These are phyloP conservation scores for Clivina fossor DNA, from an alignment of 2,888 invertebrate genomes.

Conservation along the genomic window DNA sequence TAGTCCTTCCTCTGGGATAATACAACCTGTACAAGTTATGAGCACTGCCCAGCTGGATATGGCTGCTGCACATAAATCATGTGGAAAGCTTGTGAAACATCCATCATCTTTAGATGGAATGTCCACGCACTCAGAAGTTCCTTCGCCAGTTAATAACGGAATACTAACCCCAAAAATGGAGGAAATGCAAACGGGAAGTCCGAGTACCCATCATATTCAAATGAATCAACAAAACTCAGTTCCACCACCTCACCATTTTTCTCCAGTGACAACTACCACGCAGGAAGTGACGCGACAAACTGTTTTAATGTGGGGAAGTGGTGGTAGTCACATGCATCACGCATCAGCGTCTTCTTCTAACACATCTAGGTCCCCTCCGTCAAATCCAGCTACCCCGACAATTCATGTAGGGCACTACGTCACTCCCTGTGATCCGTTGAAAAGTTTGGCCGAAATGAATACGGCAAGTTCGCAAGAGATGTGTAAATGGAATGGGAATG, in stretches of 20 bases:
- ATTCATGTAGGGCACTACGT: conserved; percentile 35
- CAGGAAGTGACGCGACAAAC: conserved; percentile 76
- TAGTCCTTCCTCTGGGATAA: conserved; percentile 54
- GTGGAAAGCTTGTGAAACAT: conserved; percentile 48
- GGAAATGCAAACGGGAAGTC: conserved; percentile 51
- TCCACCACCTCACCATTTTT: conserved; percentile 50
- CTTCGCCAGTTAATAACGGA: conserved; percentile 63
- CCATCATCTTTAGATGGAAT: conserved; percentile 57
- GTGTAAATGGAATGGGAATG: conserved; percentile 49
- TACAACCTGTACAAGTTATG: conserved; percentile 54
- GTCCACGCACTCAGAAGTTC: conserved; percentile 62
- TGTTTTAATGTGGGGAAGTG: conserved; percentile 88
- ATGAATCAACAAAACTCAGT: conserved; percentile 43
- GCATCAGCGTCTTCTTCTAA: conserved; percentile 37
- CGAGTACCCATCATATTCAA: conserved; percentile 40
- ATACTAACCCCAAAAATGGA: conserved; percentile 63
- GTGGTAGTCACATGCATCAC: conserved; percentile 46
- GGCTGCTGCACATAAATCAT: conserved; percentile 43
- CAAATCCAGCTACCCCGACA: conserved; percentile 46
- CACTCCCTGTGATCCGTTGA: conserved; percentile 48
- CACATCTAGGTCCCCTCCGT: conserved; percentile 41
- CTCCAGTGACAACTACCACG: conserved; percentile 47
- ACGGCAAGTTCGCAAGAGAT: conserved; percentile 45
- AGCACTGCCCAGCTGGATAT: conserved; percentile 39
- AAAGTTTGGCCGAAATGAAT: conserved; percentile 49